phyloP scores from a whole-genome alignment of 2,888 invertebrate genomes.

The Brachycybe producta region DNA sequence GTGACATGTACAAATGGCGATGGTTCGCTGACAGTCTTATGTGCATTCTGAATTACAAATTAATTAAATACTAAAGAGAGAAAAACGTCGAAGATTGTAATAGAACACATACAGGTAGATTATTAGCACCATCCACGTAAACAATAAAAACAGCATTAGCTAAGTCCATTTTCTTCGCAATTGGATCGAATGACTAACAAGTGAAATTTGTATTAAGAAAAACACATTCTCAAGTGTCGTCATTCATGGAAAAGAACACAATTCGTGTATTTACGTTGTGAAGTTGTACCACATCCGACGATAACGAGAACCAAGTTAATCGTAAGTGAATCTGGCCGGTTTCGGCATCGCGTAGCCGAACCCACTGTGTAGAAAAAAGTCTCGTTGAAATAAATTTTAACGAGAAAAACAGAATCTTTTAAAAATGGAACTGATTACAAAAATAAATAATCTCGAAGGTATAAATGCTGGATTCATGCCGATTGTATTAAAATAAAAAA shows the following conservation, averaged over 20 bases:
- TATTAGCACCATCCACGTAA: conserved; percentile 81
- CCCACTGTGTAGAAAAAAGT: conserved; percentile 53
- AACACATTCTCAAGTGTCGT: not conserved
- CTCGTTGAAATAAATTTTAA: no score
- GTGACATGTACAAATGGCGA: conserved; percentile 70
- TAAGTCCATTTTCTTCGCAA: not conserved
- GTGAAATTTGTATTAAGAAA: not conserved
- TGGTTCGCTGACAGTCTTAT: conserved; percentile 44
- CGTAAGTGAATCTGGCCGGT: conserved; percentile 85
- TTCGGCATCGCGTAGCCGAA: conserved; percentile 85
- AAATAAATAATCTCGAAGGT: no score
- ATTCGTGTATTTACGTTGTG: conserved; percentile 54
- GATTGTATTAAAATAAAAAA: no score
- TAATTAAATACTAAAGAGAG: conserved; percentile 21
- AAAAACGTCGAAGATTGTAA: not conserved
- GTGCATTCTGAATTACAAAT: conserved; percentile 25
- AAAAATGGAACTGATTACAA: no score
- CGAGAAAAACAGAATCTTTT: no score
- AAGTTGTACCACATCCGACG: conserved; percentile 54
- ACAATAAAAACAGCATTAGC: conserved; percentile 48
- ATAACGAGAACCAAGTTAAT: conserved; percentile 74
- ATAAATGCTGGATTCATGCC: no score
- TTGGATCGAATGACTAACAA: not conserved
- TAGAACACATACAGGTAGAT: conserved; percentile 61
- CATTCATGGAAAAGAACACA: not conserved